phyloP scores from a whole-genome alignment of 2,888 invertebrate species.

The Argynnis bischoffii region DNA sequence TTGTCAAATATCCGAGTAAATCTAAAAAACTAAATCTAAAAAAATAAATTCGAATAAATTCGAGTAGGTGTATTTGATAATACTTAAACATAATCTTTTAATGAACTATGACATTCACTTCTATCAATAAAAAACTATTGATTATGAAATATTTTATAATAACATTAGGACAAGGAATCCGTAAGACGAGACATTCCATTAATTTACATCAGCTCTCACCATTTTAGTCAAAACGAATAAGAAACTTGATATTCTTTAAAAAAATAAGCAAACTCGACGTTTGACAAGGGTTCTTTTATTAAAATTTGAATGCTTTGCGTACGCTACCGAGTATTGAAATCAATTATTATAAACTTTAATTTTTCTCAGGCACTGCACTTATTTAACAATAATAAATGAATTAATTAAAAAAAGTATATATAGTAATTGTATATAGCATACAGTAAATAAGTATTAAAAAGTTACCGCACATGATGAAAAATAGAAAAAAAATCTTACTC shows the following conservation, averaged over 20 bases:
- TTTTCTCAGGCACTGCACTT: background rate
- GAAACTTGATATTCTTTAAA: conserved; percentile 30
- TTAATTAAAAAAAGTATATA: too few species aligned
- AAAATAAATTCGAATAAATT: too few species aligned
- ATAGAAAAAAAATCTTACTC: background rate
- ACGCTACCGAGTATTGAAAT: conserved; percentile 10
- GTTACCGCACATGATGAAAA: background rate
- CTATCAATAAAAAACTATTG: background rate
- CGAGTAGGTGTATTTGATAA: too few species aligned
- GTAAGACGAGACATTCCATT: conserved; percentile 32
- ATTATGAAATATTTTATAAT: background rate
- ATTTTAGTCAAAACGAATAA: conserved; percentile 22
- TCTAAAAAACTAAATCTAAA: too few species aligned
- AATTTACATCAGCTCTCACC: conserved; percentile 29
- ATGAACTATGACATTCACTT: background rate
- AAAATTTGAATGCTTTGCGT: conserved; percentile 23
- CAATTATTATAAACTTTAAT: conserved; percentile 14
- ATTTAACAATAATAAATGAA: background rate
- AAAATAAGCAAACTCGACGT: conserved; percentile 28
- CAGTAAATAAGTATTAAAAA: background rate
- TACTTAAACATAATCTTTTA: background rate
- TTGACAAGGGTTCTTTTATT: conserved; percentile 35
- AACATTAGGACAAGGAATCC: background rate
- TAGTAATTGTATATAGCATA: too few species aligned
- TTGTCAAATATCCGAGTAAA: too few species aligned